These are phyloP conservation scores for Drosophila baimaii DNA, from an alignment of 1,140 invertebrate genomes.

Conservation along the genomic window DNA sequence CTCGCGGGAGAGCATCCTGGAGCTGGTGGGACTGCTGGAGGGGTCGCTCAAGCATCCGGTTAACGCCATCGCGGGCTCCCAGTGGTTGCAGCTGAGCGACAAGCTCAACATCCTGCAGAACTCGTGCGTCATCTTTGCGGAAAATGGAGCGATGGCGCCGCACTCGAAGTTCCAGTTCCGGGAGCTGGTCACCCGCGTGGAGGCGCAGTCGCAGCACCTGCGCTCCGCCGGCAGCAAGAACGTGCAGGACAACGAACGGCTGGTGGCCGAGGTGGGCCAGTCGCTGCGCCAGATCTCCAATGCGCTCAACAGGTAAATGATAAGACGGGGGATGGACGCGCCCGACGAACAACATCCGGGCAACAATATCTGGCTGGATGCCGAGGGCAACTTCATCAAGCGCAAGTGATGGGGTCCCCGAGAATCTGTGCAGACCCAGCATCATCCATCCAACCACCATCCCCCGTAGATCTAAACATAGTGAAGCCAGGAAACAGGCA, in stretches of 20 bases:
- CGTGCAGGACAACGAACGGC: constrained; percentile 88
- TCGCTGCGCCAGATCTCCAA: constrained; percentile 93
- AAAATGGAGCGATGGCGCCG: constrained; percentile 90
- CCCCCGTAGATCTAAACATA: constrained; percentile 41
- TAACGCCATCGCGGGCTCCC: constrained; percentile 87
- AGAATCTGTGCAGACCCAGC: constrained; percentile 8
- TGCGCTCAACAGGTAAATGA: constrained; percentile 90
- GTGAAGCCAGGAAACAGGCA: constrained; percentile 22
- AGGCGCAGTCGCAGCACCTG: constrained; percentile 90
- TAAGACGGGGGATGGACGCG: constrained; percentile 81
- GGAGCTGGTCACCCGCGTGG: constrained; percentile 92
- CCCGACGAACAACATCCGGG: constrained; percentile 45
- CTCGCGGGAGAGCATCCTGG: constrained; percentile 88
- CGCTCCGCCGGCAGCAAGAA: constrained; percentile 90
- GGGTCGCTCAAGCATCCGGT: constrained; percentile 87
- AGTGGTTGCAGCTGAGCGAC: constrained; percentile 93
- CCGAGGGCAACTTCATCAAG: constrained; percentile 82
- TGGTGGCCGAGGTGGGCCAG: constrained; percentile 90
- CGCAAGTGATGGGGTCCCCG: constrained; percentile 51
- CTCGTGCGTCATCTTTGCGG: constrained; percentile 89
- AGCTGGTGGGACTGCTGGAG: constrained; percentile 89
- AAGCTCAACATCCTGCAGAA: constrained; percentile 91
- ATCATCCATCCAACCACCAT: constrained; percentile 60
- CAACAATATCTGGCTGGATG: constrained; percentile 72
- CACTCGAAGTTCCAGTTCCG: constrained; percentile 95